These are phyloP conservation scores for Sapajus apella DNA, from an alignment of 2,113 vertebrate genomes.

Conservation along the genomic window DNA sequence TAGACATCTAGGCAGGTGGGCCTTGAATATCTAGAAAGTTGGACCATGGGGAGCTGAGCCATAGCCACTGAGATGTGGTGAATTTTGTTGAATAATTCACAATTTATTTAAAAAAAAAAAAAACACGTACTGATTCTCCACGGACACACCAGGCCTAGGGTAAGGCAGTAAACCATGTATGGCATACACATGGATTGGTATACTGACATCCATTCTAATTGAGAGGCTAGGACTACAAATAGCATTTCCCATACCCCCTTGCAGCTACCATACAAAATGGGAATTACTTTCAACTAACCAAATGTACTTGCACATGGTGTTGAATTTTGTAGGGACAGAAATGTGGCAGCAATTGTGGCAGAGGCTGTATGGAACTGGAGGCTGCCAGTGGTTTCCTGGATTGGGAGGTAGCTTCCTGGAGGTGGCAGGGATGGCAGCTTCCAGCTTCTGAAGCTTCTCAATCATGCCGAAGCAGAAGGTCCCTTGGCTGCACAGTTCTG, in stretches of 20 bases:
- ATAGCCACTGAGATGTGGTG: neutral
- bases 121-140: neutral
- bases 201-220: neutral
- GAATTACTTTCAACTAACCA: neutral
- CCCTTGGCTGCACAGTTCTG: neutral
- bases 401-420: neutral
- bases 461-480: neutral
- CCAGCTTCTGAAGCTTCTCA: neutral
- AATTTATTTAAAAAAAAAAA: neutral
- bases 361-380: neutral
- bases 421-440: neutral
- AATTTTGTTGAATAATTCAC: neutral
- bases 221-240: neutral
- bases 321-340: neutral
- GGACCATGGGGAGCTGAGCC: too few relatives aligned
- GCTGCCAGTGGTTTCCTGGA: neutral
- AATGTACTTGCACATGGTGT: fast-evolving
- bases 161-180: neutral
- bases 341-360: neutral
- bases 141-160: neutral
- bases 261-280: neutral
- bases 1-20: too few relatives aligned
- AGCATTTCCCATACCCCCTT: neutral
- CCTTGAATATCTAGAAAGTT: neutral
- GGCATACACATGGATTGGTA: too few relatives aligned